Base-by-base conservation (phyloP, 2,888 invertebrate species). In the Sminthurinus aureus region DNA sequence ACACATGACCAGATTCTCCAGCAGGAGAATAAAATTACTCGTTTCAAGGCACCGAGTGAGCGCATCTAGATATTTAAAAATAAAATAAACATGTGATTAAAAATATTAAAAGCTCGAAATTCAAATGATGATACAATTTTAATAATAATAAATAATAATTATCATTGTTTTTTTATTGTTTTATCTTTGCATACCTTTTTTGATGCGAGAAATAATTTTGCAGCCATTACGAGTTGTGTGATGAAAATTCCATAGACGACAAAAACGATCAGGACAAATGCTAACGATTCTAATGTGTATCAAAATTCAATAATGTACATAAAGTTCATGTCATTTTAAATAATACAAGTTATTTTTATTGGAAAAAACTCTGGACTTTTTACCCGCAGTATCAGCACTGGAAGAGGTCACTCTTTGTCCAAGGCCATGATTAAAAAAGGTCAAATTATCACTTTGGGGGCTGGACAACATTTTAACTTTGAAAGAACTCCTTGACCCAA, bases 1-100 rank as follows among this genome's bases (percentile, higher is more conserved):
- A 82, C 78, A 58, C 66, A 71, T 18, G 82, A 82, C 78, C 77
- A 82, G 9, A 82, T 77, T 51, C 82, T 77, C 78, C 78, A 82
- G n/a, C 82, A 82, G 0, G 82, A 77, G 69, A 82, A 78, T 38
- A 38, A 38, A 38, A 38, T 38, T 38, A 38, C 38, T 71, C 76
- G 76, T 20, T 82, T 77, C 12, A 78, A 67, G 67, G 82, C 74
- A 20, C 64, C 38, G 3, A 77, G 67, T 78, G 69, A n/a, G 6
- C 38, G 67, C 78, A 82, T 67, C 82, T 82, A 50, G 8, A 26
- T 18, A 38, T 38, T 1, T 38, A 38, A 74, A 38, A 22, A 74
- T 0, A 11, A 74, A 26, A 22, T 73, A 2, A 66, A 38, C 38
- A 6, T 38, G 38, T 1, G 38, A 38, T 38, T 38, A 4, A 38